Conservation (phyloP, 2,113 vertebrate genomes). For the Murina feae region DNA sequence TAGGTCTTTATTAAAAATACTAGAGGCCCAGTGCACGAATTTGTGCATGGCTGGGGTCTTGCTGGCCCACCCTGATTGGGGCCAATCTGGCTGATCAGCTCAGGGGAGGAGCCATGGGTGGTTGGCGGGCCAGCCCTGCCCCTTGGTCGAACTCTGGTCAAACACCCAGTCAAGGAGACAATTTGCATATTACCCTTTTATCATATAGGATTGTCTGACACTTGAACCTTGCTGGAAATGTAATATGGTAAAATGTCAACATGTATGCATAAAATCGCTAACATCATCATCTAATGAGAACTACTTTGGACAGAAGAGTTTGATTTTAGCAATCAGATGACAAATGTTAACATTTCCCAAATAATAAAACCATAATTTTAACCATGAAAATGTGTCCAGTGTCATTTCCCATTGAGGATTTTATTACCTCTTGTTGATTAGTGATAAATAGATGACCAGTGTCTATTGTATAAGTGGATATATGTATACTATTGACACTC, state of each 20-base stretch:
- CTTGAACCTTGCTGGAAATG: not conserved
- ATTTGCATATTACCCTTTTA: too few relatives aligned
- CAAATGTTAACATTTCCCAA: not conserved
- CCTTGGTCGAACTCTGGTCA: too few relatives aligned
- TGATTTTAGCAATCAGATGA: slow-evolving; percentile 2
- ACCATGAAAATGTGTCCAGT: not conserved
- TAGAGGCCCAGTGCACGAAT: too few relatives aligned
- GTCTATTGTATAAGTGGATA: not conserved
- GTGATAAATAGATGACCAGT: not conserved
- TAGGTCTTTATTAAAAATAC: not conserved
- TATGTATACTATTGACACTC: not conserved
- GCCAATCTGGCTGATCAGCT: too few relatives aligned
- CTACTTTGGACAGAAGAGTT: not conserved
- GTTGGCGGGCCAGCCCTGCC: too few relatives aligned
- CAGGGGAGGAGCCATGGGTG: too few relatives aligned
- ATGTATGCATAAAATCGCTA: not conserved
- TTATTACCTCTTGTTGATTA: not conserved
- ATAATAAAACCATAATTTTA: slow-evolving; percentile 3
- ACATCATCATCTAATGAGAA: not conserved
- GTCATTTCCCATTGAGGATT: not conserved
- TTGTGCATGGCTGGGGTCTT: too few relatives aligned
- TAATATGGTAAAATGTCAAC: not conserved
- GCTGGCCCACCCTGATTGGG: too few relatives aligned
- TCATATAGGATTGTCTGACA: not conserved
- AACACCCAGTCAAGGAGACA: too few relatives aligned